Evolutionary conservation across 1,140 invertebrate genomes (phyloP).

Genomic region (Eupristina koningsbergeri): DNA sequence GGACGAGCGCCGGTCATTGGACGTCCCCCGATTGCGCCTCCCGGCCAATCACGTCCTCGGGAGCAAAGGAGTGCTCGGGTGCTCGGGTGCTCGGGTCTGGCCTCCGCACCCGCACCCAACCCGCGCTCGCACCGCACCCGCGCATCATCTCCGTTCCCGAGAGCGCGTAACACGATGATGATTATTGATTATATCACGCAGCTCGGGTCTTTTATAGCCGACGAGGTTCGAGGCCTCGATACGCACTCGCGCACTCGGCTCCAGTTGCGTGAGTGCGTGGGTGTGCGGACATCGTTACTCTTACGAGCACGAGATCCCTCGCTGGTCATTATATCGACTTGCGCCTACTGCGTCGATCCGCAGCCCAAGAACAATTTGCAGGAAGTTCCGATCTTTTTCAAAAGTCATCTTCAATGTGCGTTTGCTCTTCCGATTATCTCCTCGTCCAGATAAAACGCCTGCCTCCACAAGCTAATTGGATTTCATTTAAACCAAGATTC

Average conservation of each 20-base stretch:
- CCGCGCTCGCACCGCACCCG: not conserved
- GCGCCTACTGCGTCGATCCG: slow-evolving; percentile 1
- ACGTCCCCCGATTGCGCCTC: slow-evolving; percentile 45
- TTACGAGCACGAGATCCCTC: not conserved
- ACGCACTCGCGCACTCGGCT: not conserved
- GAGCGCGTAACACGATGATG: slow-evolving; percentile 32
- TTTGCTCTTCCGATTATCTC: not conserved
- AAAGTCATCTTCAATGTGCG: not conserved
- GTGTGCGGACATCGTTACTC: not conserved
- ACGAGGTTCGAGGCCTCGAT: slow-evolving; percentile 5
- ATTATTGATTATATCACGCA: slow-evolving; percentile 40
- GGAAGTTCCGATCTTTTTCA: not conserved
- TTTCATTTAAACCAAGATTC: too few species aligned
- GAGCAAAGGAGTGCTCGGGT: slow-evolving; percentile 50
- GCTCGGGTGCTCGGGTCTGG: slow-evolving; percentile 43
- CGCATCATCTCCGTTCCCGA: not conserved
- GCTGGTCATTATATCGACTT: too few species aligned
- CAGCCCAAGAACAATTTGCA: not conserved
- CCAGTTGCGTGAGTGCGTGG: too few species aligned
- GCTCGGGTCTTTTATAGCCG: slow-evolving; percentile 6
- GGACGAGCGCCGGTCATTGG: slow-evolving; percentile 49
- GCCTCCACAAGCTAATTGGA: too few species aligned
- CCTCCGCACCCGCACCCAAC: not conserved
- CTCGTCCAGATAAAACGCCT: too few species aligned
- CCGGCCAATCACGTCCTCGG: slow-evolving; percentile 54